Base-by-base conservation (phyloP, 2,888 invertebrate species). In the Megalurothrips usitatus region DNA sequence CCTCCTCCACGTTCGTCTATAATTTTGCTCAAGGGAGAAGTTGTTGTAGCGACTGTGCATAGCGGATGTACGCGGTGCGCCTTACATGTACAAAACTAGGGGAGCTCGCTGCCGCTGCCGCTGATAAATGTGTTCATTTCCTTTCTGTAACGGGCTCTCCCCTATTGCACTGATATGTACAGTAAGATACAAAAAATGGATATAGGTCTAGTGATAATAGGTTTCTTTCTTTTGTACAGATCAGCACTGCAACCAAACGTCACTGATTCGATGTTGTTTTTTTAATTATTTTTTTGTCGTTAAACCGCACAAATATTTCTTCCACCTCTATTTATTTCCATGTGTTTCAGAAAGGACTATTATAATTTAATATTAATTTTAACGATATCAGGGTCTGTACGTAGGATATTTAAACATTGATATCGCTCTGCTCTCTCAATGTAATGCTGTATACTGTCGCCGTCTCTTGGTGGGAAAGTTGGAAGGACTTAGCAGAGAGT, bases 271-370 rank as follows among this genome's bases (percentile, higher is more conserved):
- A 43, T 75, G 26, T 26, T 26, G 9, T 75, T 43, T 43, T 43
- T 43, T 43, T n/a, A n/a, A n/a, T n/a, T n/a, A n/a, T n/a, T n/a
- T n/a, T n/a, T n/a, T n/a, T n/a, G n/a, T n/a, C n/a, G 34, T 43
- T 43, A 43, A 75, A 10, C 26, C 68, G 68, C 68, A 75, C 68
- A 75, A 75, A 58, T 17, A 75, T 75, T 75, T 75, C 68, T 75
- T 75, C 68, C 68, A 75, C 68, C 68, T 75, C 68, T 75, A 75
- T 75, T 75, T 75, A 75, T 75, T 75, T 75, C 68, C 68, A 75
- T 58, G 58, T 58, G 58, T 58, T 17, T 43, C 34, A 43, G 34
- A 43, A 43, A 43, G 34, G 34, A 43, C 34, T 58, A 75, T 75
- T 26, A 23, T 8, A 75, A 4, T 75, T 68, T 26, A 75, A 26